These are phyloP conservation scores for Sclerodermus sp. DNA, from an alignment of 2,888 invertebrate species.

Conservation along the genomic window DNA sequence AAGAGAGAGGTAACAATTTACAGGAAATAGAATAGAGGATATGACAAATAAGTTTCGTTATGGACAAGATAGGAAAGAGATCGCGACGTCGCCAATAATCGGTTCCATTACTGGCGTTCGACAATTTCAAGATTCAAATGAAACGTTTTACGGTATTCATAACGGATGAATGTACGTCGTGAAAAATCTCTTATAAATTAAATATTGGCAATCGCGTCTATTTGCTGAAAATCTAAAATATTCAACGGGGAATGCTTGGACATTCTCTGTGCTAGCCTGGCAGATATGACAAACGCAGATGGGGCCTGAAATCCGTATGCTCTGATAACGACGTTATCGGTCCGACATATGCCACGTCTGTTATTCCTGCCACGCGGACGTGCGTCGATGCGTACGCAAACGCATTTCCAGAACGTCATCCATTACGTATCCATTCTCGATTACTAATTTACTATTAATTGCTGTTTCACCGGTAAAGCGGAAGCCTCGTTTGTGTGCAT, in stretches of 20 bases:
- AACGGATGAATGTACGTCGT: no score
- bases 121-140: no score
- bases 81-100: no score
- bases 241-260: constrained; percentile 5
- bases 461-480: neutral
- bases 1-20: no score
- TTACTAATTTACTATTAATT: constrained; percentile 29
- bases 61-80: no score
- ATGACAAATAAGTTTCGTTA: no score
- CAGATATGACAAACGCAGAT: constrained; percentile 28
- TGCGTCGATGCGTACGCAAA: constrained; percentile 7
- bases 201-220: constrained; percentile 17
- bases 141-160: no score
- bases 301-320: constrained; percentile 23
- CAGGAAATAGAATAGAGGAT: no score
- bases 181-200: constrained; percentile 25
- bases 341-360: constrained; percentile 20
- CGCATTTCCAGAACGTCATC: constrained; percentile 20
- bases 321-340: constrained; percentile 30
- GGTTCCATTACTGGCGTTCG: no score
- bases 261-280: constrained; percentile 10
- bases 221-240: constrained; percentile 4
- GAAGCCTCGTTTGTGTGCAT: no score
- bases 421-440: constrained; percentile 15
- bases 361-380: constrained; percentile 19